Evolutionary conservation across 2,888 invertebrate species (phyloP).

Genomic region (Lepidochrysops patricia): DNA sequence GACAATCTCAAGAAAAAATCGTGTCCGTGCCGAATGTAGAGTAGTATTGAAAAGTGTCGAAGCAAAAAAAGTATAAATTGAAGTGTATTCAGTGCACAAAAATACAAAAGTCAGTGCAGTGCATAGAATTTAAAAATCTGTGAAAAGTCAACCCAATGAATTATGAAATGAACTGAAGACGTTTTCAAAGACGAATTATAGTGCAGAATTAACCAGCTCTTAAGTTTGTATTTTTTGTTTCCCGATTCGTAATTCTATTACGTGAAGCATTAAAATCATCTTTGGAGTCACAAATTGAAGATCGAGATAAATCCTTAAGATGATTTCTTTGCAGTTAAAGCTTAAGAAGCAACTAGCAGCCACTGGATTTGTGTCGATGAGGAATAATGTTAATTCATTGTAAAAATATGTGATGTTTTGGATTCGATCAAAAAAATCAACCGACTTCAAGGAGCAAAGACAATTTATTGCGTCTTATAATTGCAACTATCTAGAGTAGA

Average conservation of each 20-base stretch:
- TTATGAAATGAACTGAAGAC: constrained; percentile 41
- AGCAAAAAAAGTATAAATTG: constrained; percentile 49
- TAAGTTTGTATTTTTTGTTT: constrained; percentile 10
- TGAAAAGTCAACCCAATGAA: constrained; percentile 46
- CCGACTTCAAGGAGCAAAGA: constrained; percentile 6
- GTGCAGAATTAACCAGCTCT: constrained; percentile 39
- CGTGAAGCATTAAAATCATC: constrained; percentile 16
- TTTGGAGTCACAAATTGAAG: constrained; percentile 16
- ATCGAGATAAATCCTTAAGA: constrained; percentile 15
- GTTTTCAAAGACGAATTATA: constrained; percentile 29
- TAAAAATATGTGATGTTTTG: constrained; percentile 57
- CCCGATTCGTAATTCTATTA: not conserved
- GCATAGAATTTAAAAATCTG: constrained; percentile 59
- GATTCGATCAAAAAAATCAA: constrained; percentile 34
- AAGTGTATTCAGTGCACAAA: constrained; percentile 59
- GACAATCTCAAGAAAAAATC: constrained; percentile 36
- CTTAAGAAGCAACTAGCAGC: constrained; percentile 34
- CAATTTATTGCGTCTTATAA: not conserved
- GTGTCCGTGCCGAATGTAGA: constrained; percentile 52
- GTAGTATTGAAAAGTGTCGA: constrained; percentile 45
- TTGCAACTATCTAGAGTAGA: too few species aligned
- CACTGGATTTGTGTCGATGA: constrained; percentile 38
- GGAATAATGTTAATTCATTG: constrained; percentile 56
- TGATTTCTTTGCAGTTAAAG: constrained; percentile 18
- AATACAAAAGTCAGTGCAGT: constrained; percentile 66